These are phyloP conservation scores for Leptopilina syphax DNA, from an alignment of 2,888 invertebrate genomes.

Conservation along the genomic window DNA sequence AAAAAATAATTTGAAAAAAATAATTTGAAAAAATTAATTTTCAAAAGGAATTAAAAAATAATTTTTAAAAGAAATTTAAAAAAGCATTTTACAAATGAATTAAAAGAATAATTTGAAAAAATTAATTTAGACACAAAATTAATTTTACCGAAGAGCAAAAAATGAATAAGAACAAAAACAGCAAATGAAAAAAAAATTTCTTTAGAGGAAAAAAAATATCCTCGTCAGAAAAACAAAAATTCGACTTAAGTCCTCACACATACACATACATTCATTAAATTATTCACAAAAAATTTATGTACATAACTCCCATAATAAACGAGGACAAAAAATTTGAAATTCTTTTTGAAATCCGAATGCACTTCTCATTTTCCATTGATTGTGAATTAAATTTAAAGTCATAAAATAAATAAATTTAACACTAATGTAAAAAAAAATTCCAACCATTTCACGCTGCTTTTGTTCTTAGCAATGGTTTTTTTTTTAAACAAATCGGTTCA, in stretches of 20 bases:
- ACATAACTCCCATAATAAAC: background rate
- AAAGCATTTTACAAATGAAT: no score
- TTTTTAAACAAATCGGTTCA: conserved; percentile 42
- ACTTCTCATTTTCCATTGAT: conserved; percentile 10
- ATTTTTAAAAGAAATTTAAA: no score
- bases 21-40: no score
- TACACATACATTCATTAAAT: conserved; percentile 19
- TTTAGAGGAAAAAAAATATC: background rate
- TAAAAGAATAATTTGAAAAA: no score
- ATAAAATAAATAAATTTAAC: background rate
- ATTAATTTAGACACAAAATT: no score
- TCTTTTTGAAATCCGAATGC: background rate
- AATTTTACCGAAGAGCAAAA: no score
- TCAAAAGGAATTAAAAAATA: no score
- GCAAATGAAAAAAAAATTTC: background rate
- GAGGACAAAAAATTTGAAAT: conserved; percentile 25
- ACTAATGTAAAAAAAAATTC: background rate
- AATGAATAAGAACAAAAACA: background rate
- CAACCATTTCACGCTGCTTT: conserved; percentile 45
- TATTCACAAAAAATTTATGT: conserved; percentile 24
- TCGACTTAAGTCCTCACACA: conserved; percentile 9
- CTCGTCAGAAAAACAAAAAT: background rate
- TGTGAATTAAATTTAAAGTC: background rate
- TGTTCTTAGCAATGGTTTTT: conserved; percentile 27
- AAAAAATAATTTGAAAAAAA: no score